phyloP scores from a whole-genome alignment of 1,140 invertebrate genomes.

The Ganaspis sp. region DNA sequence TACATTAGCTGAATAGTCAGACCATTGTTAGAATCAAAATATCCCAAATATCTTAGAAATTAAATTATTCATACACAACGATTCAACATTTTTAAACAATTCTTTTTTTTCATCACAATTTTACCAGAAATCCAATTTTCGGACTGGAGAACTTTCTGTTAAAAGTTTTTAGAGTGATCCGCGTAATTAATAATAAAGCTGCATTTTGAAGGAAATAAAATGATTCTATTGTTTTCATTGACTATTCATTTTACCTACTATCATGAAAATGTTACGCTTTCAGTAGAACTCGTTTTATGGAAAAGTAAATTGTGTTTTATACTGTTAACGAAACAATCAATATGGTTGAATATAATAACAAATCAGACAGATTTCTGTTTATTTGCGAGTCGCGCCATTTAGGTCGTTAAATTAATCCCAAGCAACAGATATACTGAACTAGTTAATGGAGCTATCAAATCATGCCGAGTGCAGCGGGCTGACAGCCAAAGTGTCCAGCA shows the following conservation, averaged over 20 bases:
- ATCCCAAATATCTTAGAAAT: not conserved
- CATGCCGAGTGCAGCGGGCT: conserved; percentile 38
- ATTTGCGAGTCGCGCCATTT: not conserved
- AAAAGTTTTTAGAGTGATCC: too few species aligned
- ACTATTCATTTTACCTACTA: not conserved
- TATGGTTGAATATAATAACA: not conserved
- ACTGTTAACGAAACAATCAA: not conserved
- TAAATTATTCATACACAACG: not conserved
- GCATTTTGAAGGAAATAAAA: not conserved
- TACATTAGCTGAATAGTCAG: conserved; percentile 27
- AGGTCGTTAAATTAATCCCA: conserved; percentile 53
- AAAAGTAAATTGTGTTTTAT: not conserved
- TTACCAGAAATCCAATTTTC: too few species aligned
- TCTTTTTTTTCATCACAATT: not conserved
- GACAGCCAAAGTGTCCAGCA: conserved; percentile 47
- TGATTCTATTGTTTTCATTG: not conserved
- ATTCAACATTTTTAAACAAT: not conserved
- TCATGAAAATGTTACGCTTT: not conserved
- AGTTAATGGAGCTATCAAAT: conserved; percentile 48
- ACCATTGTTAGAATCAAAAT: conserved; percentile 17
- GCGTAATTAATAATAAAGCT: too few species aligned
- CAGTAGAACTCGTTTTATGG: not conserved
- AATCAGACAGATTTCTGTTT: not conserved
- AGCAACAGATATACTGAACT: conserved; percentile 44
- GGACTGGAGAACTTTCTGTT: too few species aligned